These are phyloP conservation scores for Andrena flavipes DNA, from an alignment of 2,888 invertebrate genomes.

Conservation along the genomic window DNA sequence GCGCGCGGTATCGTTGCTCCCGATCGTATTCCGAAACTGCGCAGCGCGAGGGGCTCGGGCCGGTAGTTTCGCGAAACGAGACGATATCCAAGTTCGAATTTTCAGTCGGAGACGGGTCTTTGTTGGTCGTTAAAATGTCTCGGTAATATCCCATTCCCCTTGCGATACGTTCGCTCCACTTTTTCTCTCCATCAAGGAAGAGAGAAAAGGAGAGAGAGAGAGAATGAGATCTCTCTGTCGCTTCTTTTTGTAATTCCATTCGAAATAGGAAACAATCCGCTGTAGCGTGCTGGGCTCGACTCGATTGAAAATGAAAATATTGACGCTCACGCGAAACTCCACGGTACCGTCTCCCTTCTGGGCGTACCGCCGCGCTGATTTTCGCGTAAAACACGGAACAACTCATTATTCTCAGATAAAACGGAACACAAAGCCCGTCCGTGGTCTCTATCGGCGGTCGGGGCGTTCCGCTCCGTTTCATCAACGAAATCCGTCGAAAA, in stretches of 20 bases:
- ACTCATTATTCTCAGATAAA: slow-evolving; percentile 17
- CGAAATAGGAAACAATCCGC: slow-evolving; percentile 13
- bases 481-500: not conserved
- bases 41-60: not conserved
- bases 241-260: slow-evolving; percentile 10
- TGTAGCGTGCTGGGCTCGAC: not conserved
- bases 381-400: not conserved
- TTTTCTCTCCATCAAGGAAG: not conserved
- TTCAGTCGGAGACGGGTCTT: slow-evolving; percentile 28
- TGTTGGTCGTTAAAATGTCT: slow-evolving; percentile 50
- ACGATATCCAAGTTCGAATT: slow-evolving; percentile 46
- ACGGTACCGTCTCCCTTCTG: too few species aligned
- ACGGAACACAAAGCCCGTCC: not conserved
- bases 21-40: slow-evolving; percentile 23
- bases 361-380: not conserved
- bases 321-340: not conserved
- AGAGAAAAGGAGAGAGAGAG: too few species aligned
- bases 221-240: too few species aligned
- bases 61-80: slow-evolving; percentile 42
- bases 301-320: slow-evolving; percentile 50
- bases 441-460: not conserved
- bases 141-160: slow-evolving; percentile 36
- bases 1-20: slow-evolving; percentile 34
- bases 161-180: not conserved
- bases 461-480: not conserved